Evolutionary conservation across 2,113 vertebrate genomes (phyloP), one percentile per base, ranked within the genome.

Genomic region (Sander lucioperca): DNA sequence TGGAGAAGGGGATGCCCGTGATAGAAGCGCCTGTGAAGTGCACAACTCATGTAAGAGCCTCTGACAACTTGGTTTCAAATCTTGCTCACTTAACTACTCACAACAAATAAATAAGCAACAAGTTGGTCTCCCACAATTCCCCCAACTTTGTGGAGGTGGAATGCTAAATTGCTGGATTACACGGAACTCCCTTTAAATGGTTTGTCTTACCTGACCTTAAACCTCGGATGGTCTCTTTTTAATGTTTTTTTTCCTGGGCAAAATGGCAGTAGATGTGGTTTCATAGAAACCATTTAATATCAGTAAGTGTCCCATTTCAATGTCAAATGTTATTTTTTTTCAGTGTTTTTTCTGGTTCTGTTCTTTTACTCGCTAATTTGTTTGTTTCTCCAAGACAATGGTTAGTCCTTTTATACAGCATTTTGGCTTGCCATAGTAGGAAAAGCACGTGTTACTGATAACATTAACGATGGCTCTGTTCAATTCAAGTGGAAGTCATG

Each of bases 11-110:
- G 53, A 43, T 7, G 25, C 6, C n/a, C 12, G 2, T 12, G 11
- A 30, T 15, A 47, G n/a, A 30, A n/a, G n/a, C n/a, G n/a, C n/a
- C 5, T 25, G n/a, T 57, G 1, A 36, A 59, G 12, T 45, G 61
- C 63, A n/a, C 18, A 54, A 62, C 50, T 80, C 53, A 59, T 10
- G 30, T 6, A 19, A 56, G 80, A 45, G 18, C n/a, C 33, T 21
- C 14, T 27, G 19, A 45, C 36, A 77, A 64, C 23, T 45, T 33
- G 30, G 80, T 73, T 62, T 61, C 18, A 54, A 68, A 43, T 51
- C 0, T 50, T 54, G 21, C n/a, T 39, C 23, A n/a, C 25, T 45
- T 16, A 45, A 71, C 43, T 14, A 30, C 14, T 25, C 3, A 43
- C 10, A 5, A 58, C 1, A 12, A 51, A 30, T 19, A 15, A 33